A percentile compares a stretch with the other conserved stretches of the same genome.
phyloP scores from a whole-genome alignment of 2,797 vertebrate genomes.

The Streptopelia turtur region DNA sequence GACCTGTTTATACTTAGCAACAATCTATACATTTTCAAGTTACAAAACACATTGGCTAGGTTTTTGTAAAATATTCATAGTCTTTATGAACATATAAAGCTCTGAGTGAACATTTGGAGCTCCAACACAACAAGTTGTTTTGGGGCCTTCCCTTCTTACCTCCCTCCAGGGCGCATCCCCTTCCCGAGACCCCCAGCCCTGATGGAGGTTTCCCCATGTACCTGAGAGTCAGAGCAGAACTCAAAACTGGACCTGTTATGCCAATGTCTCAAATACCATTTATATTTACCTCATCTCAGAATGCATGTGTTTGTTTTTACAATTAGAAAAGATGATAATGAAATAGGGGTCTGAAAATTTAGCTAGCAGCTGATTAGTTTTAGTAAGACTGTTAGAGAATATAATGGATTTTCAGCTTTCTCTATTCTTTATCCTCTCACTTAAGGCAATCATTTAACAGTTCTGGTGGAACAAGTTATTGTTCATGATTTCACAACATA shows the following conservation, averaged over 20 bases:
- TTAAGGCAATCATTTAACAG: constrained; percentile 75
- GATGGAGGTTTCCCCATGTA: not conserved
- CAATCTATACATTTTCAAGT: not conserved
- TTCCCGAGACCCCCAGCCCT: fast-evolving
- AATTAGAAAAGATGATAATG: constrained; percentile 64
- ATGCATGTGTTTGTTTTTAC: constrained; percentile 36
- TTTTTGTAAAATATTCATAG: not conserved
- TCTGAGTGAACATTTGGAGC: not conserved
- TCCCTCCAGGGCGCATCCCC: not conserved
- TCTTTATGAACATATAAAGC: not conserved
- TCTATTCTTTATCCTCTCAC: constrained; percentile 72
- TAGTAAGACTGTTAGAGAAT: constrained; percentile 71
- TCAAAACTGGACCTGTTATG: not conserved
- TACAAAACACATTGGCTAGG: not conserved
- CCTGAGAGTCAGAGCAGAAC: not conserved
- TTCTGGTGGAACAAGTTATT: constrained; percentile 72
- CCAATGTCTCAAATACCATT: constrained; percentile 31
- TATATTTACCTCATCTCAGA: constrained; percentile 20
- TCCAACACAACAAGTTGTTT: not conserved
- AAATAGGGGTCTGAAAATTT: constrained; percentile 80
- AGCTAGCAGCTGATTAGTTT: constrained; percentile 81
- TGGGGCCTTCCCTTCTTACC: not conserved
- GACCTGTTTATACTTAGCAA: not conserved
- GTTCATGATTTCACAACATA: constrained; percentile 67
- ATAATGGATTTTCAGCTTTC: constrained; percentile 77